Percentiles rank a stretch among this genome's conserved stretches.
Conservation (phyloP, 2,797 vertebrate genomes). For the Schizopygopsis pylzovi region DNA sequence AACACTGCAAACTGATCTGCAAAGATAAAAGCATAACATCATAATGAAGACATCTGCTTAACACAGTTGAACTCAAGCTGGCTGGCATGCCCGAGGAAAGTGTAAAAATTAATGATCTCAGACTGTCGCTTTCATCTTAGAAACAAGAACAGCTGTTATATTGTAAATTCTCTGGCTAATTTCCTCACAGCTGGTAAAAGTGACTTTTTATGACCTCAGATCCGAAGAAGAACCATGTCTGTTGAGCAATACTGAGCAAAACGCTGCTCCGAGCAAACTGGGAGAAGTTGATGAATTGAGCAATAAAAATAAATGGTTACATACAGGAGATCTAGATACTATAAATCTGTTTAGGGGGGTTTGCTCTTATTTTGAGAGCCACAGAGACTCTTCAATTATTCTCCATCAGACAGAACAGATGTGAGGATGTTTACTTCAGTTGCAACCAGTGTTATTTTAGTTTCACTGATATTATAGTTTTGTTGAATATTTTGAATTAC, state of each 20-base stretch:
- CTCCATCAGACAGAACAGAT: not conserved
- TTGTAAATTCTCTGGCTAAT: conserved; percentile 1
- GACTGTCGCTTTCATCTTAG: not conserved
- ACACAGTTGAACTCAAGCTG: not conserved
- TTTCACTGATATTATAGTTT: not conserved
- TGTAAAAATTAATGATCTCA: not conserved
- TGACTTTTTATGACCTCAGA: not conserved
- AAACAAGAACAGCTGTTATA: conserved; percentile 15
- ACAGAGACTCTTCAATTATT: not conserved
- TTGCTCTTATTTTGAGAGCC: not conserved
- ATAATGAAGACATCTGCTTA: not conserved
- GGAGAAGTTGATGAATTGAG: not conserved
- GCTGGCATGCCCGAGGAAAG: not conserved
- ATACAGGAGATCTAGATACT: not conserved
- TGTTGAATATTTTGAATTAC: not conserved
- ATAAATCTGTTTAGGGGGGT: not conserved
- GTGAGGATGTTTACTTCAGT: not conserved
- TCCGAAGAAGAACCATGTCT: not conserved
- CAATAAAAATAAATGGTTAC: conserved; percentile 11
- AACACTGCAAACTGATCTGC: not conserved
- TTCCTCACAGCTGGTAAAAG: conserved; percentile 16
- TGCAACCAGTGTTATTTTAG: not conserved
- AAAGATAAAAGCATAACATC: not conserved
- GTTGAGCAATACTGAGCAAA: not conserved
- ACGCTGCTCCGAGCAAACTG: not conserved